A percentile compares a stretch with the other conserved stretches of the same genome.
Evolutionary conservation across 53 echinoderm and acorn worm species (phyloP).

Genomic region (Antedon mediterranea): DNA sequence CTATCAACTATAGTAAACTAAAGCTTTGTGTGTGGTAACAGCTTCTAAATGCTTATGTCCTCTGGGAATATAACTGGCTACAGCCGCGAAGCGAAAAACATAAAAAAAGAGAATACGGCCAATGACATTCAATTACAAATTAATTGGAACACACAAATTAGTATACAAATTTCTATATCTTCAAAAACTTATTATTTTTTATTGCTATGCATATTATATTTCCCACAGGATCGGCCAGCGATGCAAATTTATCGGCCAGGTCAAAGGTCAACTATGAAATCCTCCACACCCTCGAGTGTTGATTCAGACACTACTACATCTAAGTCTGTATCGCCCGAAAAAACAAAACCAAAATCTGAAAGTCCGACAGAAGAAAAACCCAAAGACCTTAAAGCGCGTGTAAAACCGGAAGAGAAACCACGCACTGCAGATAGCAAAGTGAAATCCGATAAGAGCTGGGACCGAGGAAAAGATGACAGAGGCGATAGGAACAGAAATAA

Average conservation of each 20-base stretch:
- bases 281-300: background rate
- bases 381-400: background rate
- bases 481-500: background rate
- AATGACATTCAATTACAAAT: too few species aligned
- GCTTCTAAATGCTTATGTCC: too few species aligned
- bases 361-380: background rate
- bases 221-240: slow-evolving; percentile 70
- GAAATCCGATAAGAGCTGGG: background rate
- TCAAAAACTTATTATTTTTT: too few species aligned
- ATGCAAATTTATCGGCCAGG: slow-evolving; percentile 91
- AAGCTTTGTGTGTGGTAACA: too few species aligned
- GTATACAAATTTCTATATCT: too few species aligned
- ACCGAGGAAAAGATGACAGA: background rate
- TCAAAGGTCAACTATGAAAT: slow-evolving; percentile 27
- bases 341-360: background rate
- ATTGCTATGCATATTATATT: slow-evolving; percentile 8
- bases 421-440: background rate
- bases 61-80: too few species aligned
- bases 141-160: too few species aligned
- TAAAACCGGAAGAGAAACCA: background rate
- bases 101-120: too few species aligned
- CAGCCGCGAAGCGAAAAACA: too few species aligned
- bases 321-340: background rate
- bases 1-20: too few species aligned
- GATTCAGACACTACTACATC: background rate